These are phyloP conservation scores for Microtus montanus DNA, from an alignment of 2,113 vertebrate genomes.

Conservation along the genomic window DNA sequence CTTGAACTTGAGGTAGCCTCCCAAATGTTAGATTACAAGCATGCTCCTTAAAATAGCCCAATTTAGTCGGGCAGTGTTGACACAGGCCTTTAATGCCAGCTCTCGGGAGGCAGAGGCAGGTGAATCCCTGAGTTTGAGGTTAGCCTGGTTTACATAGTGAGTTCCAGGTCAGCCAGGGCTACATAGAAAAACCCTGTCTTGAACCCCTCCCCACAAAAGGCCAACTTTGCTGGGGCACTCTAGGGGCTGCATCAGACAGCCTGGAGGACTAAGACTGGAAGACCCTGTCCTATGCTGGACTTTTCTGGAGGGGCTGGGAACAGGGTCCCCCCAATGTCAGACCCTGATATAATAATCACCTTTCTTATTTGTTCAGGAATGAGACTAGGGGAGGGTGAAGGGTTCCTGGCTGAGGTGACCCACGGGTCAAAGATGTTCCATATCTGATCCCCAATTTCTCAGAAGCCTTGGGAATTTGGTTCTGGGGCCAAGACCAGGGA, in stretches of 20 bases:
- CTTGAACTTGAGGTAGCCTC: neutral
- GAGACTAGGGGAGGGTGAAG: neutral
- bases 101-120: neutral
- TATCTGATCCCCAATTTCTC: neutral
- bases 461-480: neutral
- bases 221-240: too few species aligned
- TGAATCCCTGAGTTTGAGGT: neutral
- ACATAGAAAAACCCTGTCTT: neutral
- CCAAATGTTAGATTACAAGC: neutral
- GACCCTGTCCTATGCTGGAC: neutral
- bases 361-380: neutral
- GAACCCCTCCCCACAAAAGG: neutral
- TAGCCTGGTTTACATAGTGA: neutral
- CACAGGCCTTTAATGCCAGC: neutral
- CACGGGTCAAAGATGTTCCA: neutral
- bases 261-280: neutral
- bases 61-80: neutral
- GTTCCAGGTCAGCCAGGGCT: neutral
- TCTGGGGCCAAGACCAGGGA: neutral
- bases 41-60: too few species aligned
- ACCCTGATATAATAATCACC: neutral
- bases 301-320: neutral
- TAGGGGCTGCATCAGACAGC: neutral
- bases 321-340: neutral
- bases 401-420: neutral